Evolutionary conservation across 2,113 vertebrate genomes (phyloP), one percentile per base, ranked within the genome.

Genomic region (Corvus cornix): DNA sequence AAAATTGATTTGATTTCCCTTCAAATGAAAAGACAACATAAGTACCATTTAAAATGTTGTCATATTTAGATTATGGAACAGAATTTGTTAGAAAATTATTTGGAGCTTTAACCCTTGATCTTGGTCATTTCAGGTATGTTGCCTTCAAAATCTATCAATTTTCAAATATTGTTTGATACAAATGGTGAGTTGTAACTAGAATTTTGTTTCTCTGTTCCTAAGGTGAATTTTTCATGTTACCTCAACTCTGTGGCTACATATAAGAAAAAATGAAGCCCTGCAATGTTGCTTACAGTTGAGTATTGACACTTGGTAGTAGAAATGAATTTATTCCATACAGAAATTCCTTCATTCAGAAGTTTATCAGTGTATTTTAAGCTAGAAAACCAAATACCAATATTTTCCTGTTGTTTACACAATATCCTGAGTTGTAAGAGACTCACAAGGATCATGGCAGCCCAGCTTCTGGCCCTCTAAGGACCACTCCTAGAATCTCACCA

Each of bases 401-500:
- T 89, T 76, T 84, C 19, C 11, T 23, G 41, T 43, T 87, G 26
- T 41, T 91, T 69, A 51, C 49, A 26, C 7, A 56, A 8, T 33
- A 48, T 23, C 15, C 10, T 41, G 59, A 41, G 28, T 15, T 56
- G 3, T 12, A 28, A 56, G 23, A 9, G 8, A 41, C 11, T 23
- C 58, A 23, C 0, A 4, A 19, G 24, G 12, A 6, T 13, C 16
- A 24, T 20, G 11, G 41, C 23, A 46, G 5, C 10, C 44, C 41
- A 28, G 1, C 15, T 39, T 18, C 22, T 46, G 39, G 7, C 33
- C 17, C 14, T 20, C 17, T 16, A 28, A 64, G 18, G 28, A 48
- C 7, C 8, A 1, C 11, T 33, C 9, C 49, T 39, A 2, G 9
- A 41, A 6, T 13, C 15, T n/a, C n/a, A 24, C 51, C 33, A 1